phyloP scores from a whole-genome alignment of 2,113 vertebrate species.

The Epinephelus lanceolatus region DNA sequence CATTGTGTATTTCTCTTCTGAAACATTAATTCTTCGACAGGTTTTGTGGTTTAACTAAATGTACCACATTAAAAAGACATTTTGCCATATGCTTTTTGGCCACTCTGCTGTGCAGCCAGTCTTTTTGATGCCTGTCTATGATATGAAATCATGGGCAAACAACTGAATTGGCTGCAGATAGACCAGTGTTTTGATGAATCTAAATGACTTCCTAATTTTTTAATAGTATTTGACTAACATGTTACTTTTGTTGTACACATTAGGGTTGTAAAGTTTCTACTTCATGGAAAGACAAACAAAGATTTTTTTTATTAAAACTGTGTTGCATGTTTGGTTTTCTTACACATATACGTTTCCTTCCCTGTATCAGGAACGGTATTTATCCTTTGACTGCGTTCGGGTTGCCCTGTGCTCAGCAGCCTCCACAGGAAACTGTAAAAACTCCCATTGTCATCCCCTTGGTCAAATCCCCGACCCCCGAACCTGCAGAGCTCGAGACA shows the following conservation, averaged over 20 bases:
- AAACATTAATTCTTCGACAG: not conserved
- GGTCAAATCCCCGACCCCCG: conserved; percentile 95
- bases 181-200: not conserved
- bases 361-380: conserved; percentile 91
- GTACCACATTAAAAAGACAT: not conserved
- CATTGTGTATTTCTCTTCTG: not conserved
- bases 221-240: not conserved
- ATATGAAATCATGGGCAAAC: not conserved
- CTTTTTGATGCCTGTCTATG: not conserved
- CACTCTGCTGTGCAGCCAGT: too few relatives aligned
- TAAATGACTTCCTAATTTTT: not conserved
- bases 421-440: conserved; percentile 90
- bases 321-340: not conserved
- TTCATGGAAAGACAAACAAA: not conserved
- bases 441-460: conserved; percentile 92
- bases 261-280: not conserved
- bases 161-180: not conserved
- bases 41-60: not conserved
- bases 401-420: conserved; percentile 92
- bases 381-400: conserved; percentile 96
- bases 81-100: too few relatives aligned
- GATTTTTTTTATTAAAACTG: not conserved
- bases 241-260: not conserved
- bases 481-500: conserved; percentile 95
- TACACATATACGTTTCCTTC: not conserved